phyloP scores from a whole-genome alignment of 2,888 invertebrate genomes.

The Leptopilina syphax region DNA sequence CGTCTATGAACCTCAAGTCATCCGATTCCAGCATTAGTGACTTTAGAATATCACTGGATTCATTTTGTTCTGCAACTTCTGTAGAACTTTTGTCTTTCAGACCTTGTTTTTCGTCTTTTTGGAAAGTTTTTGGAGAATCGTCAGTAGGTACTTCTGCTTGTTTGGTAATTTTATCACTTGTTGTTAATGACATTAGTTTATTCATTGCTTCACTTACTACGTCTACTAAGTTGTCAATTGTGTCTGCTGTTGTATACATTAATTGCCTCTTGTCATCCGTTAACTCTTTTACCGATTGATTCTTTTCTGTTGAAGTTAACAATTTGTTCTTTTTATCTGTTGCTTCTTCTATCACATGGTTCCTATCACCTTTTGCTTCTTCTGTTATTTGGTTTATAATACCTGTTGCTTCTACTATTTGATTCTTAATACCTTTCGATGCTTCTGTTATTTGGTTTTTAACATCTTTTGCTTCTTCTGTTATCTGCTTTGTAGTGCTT shows the following conservation, averaged over 20 bases:
- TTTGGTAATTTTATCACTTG: too few species aligned
- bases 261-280: neutral
- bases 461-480: neutral
- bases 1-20: neutral
- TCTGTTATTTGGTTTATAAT: slow-evolving; percentile 27
- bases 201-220: too few species aligned
- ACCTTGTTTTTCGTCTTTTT: too few species aligned
- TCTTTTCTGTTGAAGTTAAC: slow-evolving; percentile 23
- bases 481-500: neutral
- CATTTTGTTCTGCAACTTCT: neutral
- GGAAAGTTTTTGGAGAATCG: neutral
- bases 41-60: neutral
- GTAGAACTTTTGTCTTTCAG: too few species aligned
- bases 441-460: too few species aligned
- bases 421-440: too few species aligned
- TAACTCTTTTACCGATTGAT: slow-evolving; percentile 19
- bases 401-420: neutral
- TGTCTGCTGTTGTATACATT: neutral
- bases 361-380: neutral
- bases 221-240: too few species aligned
- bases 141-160: too few species aligned
- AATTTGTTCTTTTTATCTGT: slow-evolving; percentile 43
- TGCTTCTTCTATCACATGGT: slow-evolving; percentile 39
- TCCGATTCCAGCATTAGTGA: neutral
- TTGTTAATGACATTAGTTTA: too few species aligned